phyloP scores from a whole-genome alignment of 2,797 vertebrate species.

The Crax fasciolata region DNA sequence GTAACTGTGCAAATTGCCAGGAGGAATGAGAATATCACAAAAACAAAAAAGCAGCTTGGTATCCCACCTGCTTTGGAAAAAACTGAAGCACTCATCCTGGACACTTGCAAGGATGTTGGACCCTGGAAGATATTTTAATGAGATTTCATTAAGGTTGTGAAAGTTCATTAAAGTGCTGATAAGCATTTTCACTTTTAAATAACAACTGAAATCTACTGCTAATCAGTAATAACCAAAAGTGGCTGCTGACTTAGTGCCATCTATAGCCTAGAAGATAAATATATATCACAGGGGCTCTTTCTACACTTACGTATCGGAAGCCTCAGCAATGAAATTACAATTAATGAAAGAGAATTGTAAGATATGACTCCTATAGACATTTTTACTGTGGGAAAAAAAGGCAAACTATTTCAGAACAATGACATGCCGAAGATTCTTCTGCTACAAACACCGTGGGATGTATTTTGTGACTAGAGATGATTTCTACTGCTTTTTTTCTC shows the following conservation, averaged over 20 bases:
- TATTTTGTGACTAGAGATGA: background rate
- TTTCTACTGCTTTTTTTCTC: background rate
- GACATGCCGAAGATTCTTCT: background rate
- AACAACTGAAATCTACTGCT: background rate
- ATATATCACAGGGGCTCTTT: background rate
- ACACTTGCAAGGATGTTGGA: background rate
- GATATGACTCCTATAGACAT: background rate
- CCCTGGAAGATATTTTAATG: background rate
- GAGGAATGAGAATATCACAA: background rate
- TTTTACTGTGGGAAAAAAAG: background rate
- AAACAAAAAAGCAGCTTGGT: background rate
- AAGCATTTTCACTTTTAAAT: constrained; percentile 32
- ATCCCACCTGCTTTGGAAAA: background rate
- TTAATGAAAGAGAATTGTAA: background rate
- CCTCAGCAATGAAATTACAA: background rate
- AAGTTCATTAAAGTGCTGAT: background rate
- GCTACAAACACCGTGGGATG: background rate
- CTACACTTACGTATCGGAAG: background rate
- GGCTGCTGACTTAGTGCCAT: constrained; percentile 36
- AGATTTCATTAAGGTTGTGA: constrained; percentile 9
- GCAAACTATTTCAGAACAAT: background rate
- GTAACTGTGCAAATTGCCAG: background rate
- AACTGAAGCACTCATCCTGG: background rate
- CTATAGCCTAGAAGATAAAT: background rate
- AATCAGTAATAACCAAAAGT: constrained; percentile 13